Evolutionary conservation across 2,113 vertebrate species (phyloP).

Genomic region (Cygnus atratus): DNA sequence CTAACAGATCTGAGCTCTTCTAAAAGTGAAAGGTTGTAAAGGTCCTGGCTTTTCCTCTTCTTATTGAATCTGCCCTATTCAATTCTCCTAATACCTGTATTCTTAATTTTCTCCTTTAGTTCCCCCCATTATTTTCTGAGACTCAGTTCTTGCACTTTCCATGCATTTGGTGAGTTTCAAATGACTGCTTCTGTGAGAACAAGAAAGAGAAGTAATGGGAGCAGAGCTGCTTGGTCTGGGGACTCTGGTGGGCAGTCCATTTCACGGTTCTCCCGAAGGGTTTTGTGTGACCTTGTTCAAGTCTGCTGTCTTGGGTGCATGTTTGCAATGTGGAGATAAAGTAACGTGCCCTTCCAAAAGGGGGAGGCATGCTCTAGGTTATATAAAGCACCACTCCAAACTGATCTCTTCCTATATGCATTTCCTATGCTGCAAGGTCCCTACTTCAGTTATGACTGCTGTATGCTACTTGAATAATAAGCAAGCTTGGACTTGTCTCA

Average conservation of each 20-base stretch:
- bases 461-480: neutral
- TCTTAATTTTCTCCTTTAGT: neutral
- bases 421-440: neutral
- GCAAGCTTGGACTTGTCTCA: neutral
- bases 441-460: neutral
- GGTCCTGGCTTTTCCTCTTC: neutral
- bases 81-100: neutral
- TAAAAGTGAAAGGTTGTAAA: neutral
- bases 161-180: neutral
- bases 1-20: neutral
- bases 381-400: neutral
- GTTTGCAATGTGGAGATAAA: neutral
- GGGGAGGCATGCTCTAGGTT: neutral
- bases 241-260: neutral
- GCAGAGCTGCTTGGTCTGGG: neutral
- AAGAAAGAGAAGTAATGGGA: neutral
- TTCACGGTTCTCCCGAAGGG: neutral
- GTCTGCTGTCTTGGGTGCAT: neutral
- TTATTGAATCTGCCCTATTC: neutral
- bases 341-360: neutral
- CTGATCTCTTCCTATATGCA: neutral
- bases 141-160: neutral
- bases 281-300: neutral
- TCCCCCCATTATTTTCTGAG: neutral
- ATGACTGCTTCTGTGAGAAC: neutral